These are phyloP conservation scores for Himalopsyche japonica DNA, from an alignment of 2,888 invertebrate species.

Conservation along the genomic window DNA sequence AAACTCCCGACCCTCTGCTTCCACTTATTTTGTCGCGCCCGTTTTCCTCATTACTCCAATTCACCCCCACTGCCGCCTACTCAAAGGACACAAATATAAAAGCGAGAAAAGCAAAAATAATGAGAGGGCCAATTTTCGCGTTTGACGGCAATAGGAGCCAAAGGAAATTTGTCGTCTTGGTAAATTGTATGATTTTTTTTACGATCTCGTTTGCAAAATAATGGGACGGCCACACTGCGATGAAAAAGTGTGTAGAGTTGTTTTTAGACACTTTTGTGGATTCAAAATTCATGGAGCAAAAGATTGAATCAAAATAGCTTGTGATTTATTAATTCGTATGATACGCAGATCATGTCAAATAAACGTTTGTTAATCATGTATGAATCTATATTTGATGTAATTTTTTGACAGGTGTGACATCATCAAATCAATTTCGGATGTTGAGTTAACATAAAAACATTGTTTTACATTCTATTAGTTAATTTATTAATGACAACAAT, in stretches of 20 bases:
- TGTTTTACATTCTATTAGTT: too few species aligned
- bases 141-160: slow-evolving; percentile 31
- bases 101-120: slow-evolving; percentile 35
- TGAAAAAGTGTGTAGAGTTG: not conserved
- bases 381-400: too few species aligned
- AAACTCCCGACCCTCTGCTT: not conserved
- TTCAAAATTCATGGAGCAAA: too few species aligned
- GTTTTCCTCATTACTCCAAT: slow-evolving; percentile 36
- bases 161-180: slow-evolving; percentile 33
- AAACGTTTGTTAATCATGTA: too few species aligned
- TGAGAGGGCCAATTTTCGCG: slow-evolving; percentile 38
- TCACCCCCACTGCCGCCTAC: not conserved
- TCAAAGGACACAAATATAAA: slow-evolving; percentile 36
- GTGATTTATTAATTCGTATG: too few species aligned
- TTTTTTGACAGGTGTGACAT: too few species aligned
- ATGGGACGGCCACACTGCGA: slow-evolving; percentile 9
- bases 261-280: not conserved
- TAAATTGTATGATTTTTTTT: slow-evolving; percentile 37
- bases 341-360: too few species aligned
- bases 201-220: slow-evolving; percentile 36
- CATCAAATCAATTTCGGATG: too few species aligned
- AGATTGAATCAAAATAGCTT: too few species aligned
- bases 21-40: slow-evolving; percentile 19
- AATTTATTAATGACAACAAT: too few species aligned
- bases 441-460: too few species aligned